Percentiles rank a stretch among this genome's conserved stretches.
Conservation (phyloP, 2,113 vertebrate species). For the Strix aluco region DNA sequence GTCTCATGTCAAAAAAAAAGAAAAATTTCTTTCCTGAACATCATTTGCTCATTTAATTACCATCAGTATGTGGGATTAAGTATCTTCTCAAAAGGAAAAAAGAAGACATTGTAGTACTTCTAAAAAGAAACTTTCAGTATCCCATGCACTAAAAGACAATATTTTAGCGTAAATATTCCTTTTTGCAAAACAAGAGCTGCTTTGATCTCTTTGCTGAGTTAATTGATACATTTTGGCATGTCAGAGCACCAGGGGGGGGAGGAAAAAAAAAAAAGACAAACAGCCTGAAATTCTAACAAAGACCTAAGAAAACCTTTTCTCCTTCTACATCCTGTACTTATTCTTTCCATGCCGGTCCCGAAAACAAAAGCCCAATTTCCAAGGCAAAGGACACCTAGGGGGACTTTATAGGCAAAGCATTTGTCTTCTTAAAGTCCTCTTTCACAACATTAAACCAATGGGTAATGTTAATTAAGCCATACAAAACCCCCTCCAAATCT, state of each 20-base stretch:
- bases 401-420: background rate
- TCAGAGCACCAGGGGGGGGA: background rate
- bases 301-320: background rate
- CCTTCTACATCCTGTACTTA: background rate
- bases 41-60: background rate
- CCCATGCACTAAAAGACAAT: background rate
- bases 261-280: background rate
- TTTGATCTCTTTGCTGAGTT: slow-evolving; percentile 10
- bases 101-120: background rate
- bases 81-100: background rate
- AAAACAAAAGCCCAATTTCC: slow-evolving; percentile 26
- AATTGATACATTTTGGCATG: slow-evolving; percentile 8
- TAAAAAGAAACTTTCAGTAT: background rate
- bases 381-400: background rate
- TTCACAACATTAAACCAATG: background rate
- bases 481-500: background rate
- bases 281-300: slow-evolving; percentile 9
- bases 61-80: background rate
- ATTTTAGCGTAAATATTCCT: background rate
- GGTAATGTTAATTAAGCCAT: background rate
- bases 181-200: background rate
- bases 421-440: slow-evolving; percentile 1
- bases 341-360: background rate
- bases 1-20: background rate
- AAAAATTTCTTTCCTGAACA: background rate